These are phyloP conservation scores for Hyalella azteca DNA, from an alignment of 2,888 invertebrate species.

Conservation along the genomic window DNA sequence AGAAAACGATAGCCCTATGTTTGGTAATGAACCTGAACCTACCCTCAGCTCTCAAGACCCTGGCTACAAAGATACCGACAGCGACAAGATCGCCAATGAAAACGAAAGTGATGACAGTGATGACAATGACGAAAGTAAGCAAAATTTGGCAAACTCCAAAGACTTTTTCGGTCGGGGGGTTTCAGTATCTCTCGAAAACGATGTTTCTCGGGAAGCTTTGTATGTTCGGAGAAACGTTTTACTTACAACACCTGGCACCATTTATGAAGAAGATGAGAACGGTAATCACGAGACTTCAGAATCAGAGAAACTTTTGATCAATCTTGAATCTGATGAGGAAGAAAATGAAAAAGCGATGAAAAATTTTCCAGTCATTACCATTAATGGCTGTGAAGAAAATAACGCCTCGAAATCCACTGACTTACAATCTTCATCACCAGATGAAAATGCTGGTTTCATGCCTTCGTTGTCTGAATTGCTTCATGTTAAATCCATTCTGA, in stretches of 20 bases:
- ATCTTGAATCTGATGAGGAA: conserved; percentile 36
- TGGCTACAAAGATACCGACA: background rate
- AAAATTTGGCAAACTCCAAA: background rate
- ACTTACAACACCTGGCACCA: background rate
- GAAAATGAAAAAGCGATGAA: background rate
- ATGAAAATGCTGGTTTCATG: conserved; percentile 40
- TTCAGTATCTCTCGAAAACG: background rate
- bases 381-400: background rate
- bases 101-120: conserved; percentile 20
- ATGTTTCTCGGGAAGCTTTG: background rate
- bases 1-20: background rate
- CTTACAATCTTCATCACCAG: background rate
- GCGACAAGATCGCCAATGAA: conserved; percentile 53
- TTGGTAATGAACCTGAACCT: background rate
- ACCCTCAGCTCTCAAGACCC: background rate
- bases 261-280: conserved; percentile 22
- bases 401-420: background rate
- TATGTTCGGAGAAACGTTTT: background rate
- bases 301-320: background rate
- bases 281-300: background rate
- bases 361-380: background rate
- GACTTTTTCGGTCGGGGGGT: conserved; percentile 12
- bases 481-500: conserved; percentile 67
- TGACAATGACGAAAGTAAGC: background rate
- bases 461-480: conserved; percentile 54